Percentiles rank a stretch among this genome's conserved stretches.
Conservation (phyloP, 1,140 invertebrate genomes). For the Drosophila dunni region DNA sequence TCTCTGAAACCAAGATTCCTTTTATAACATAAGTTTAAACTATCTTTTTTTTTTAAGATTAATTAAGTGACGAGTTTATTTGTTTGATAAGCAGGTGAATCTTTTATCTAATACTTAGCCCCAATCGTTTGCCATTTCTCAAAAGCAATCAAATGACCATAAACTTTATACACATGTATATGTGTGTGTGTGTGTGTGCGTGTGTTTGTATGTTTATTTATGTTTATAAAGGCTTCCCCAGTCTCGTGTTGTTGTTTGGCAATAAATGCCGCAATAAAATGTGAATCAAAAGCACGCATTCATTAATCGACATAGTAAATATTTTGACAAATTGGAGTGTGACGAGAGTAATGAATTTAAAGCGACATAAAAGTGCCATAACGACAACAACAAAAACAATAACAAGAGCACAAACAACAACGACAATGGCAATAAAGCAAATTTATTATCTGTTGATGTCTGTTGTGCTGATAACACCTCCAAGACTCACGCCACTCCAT, state of each 20-base stretch:
- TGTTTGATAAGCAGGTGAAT: background rate
- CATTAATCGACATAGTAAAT: constrained; percentile 29
- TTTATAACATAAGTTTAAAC: background rate
- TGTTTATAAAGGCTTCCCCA: constrained; percentile 17
- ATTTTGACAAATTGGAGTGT: constrained; percentile 41
- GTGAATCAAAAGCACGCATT: constrained; percentile 15
- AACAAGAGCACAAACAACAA: constrained; percentile 7
- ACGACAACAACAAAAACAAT: constrained; percentile 10
- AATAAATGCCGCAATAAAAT: constrained; percentile 33
- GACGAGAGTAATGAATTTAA: constrained; percentile 33
- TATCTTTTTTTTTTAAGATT: background rate
- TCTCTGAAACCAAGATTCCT: background rate
- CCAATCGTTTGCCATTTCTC: background rate
- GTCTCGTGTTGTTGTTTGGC: constrained; percentile 11
- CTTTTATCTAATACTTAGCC: constrained; percentile 7
- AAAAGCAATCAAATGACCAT: constrained; percentile 6
- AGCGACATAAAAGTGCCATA: constrained; percentile 25
- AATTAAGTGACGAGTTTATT: background rate
- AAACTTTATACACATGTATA: background rate
- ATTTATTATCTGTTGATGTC: constrained; percentile 34
- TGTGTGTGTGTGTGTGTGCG: background rate
- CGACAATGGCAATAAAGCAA: constrained; percentile 34
- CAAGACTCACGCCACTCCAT: background rate
- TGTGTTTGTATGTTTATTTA: background rate
- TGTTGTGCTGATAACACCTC: constrained; percentile 10